A percentile compares a stretch with the other conserved stretches of the same genome.
phyloP scores from a whole-genome alignment of 2,113 vertebrate species.

The Craseonycteris thonglongyai region DNA sequence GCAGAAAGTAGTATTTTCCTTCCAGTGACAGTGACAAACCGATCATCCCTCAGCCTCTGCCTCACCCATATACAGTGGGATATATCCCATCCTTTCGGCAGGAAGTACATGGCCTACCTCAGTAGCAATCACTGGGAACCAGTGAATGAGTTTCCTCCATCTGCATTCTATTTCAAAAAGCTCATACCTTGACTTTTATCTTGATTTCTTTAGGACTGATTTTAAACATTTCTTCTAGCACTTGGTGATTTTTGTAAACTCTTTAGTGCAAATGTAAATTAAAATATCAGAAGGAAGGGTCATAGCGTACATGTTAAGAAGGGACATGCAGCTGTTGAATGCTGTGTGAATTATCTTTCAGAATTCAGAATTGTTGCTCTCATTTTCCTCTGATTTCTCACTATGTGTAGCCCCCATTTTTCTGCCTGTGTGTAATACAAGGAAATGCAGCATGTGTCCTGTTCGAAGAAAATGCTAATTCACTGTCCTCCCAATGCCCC shows the following conservation, averaged over 20 bases:
- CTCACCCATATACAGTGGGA: too few relatives aligned
- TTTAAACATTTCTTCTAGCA: slow-evolving; percentile 1
- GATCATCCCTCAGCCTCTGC: neutral
- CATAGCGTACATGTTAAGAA: neutral
- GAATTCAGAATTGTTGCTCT: neutral
- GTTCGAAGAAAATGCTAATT: slow-evolving; percentile 63
- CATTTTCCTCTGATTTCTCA: neutral
- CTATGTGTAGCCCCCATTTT: slow-evolving; percentile 7
- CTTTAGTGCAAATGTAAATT: neutral
- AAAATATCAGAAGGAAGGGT: neutral
- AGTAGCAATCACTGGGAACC: neutral
- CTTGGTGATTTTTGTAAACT: neutral
- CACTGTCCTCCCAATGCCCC: too few relatives aligned
- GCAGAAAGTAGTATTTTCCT: neutral
- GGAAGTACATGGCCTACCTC: rapidly evolving
- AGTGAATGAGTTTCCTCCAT: neutral
- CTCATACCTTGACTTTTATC: neutral
- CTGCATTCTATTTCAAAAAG: neutral
- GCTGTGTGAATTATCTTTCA: neutral
- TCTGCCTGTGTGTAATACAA: neutral
- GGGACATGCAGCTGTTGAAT: neutral
- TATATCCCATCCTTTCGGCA: too few relatives aligned
- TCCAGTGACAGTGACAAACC: neutral
- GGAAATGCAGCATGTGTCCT: neutral
- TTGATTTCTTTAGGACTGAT: neutral